Evolutionary conservation across 1,140 invertebrate species (phyloP), one percentile per base, ranked within the genome.

Genomic region (Sitobion miscanthi): DNA sequence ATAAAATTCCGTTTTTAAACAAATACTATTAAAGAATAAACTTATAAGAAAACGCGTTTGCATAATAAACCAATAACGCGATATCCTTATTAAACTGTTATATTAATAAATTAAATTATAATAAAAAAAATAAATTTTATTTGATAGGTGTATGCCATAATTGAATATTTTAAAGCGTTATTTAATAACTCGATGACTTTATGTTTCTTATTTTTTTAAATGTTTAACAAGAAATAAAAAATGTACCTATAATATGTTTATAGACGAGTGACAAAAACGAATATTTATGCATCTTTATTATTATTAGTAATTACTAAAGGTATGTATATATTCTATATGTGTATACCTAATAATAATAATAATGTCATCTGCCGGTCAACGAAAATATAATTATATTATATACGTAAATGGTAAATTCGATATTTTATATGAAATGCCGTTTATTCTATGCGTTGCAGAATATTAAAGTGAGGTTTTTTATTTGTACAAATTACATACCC

Each of bases 11-110:
- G 62, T 69, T 30, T 57, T 69, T 8, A 62, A 69, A n/a, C 62
- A 69, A 69, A 69, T 69, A 69, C 14, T 69, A 69, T 69, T 69
- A 69, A n/a, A 69, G 62, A n/a, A 69, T 14, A 69, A 69, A 69
- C 62, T 25, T 62, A 69, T n/a, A 14, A 69, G 62, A 69, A 69
- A 69, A 69, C 62, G 62, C 62, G 62, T 69, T n/a, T 69, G 62
- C 30, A 69, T 69, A 69, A 69, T 69, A 69, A 69, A 69, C 62
- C 30, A 14, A 69, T 69, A 69, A 69, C 30, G 62, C 62, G 9
- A 69, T 69, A 69, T 69, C 30, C 62, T 69, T 69, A 69, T 69
- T 69, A 69, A 69, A 69, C 62, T 69, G 62, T 69, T 69, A n/a
- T 14, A 69, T 14, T 69, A 69, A 69, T 69, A 69, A 69, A 69